phyloP scores from a whole-genome alignment of 2,888 invertebrate genomes.

The Junonia oenone region DNA sequence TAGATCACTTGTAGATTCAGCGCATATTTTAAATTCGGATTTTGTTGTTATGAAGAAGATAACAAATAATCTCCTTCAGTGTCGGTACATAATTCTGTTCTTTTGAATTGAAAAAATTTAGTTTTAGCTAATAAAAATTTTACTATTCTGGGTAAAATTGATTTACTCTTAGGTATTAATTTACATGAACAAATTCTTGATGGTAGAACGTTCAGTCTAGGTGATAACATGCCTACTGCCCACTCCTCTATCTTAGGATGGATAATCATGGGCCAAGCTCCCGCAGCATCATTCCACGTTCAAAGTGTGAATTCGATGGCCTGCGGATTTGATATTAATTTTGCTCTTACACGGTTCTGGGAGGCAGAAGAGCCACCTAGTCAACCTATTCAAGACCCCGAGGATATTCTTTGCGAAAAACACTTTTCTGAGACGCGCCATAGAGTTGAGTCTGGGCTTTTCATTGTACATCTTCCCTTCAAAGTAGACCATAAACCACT shows the following conservation, averaged over 20 bases:
- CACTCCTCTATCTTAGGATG: background rate
- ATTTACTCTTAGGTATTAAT: background rate
- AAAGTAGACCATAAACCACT: background rate
- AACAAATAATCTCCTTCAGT: background rate
- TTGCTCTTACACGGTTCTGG: background rate
- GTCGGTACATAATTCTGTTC: background rate
- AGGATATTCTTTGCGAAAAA: background rate
- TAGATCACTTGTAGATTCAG: background rate
- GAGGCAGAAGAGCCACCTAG: background rate
- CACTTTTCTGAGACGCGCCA: background rate
- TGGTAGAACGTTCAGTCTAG: background rate
- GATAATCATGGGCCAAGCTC: background rate
- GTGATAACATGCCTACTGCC: background rate
- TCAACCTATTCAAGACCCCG: background rate
- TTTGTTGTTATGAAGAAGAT: background rate
- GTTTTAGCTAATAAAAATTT: background rate
- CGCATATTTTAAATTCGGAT: background rate
- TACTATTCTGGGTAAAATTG: background rate
- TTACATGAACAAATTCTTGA: background rate
- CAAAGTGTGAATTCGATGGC: background rate
- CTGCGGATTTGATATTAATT: background rate
- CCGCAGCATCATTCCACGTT: background rate
- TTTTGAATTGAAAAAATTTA: background rate
- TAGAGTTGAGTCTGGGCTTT: background rate
- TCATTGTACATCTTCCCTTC: background rate